Conservation (phyloP, 2,113 vertebrate genomes). For the Petroica traversi region DNA sequence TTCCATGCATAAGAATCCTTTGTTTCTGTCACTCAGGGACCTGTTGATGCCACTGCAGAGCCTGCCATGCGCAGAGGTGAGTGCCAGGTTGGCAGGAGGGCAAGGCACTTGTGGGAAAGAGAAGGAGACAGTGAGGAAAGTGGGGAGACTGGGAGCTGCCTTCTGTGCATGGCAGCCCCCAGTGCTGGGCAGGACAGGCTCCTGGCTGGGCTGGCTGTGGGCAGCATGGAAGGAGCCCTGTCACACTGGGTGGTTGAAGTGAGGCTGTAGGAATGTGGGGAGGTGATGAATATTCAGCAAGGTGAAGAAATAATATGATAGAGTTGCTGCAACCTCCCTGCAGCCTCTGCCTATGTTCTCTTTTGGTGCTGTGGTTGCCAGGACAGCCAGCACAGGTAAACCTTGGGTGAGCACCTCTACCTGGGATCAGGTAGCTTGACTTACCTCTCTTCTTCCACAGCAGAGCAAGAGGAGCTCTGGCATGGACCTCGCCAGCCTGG, state of each 20-base stretch:
- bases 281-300: neutral
- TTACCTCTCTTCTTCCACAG: neutral
- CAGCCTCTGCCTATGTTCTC: neutral
- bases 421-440: neutral
- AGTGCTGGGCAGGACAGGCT: neutral
- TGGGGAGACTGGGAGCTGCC: neutral
- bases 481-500: constrained; percentile 32
- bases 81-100: neutral
- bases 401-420: neutral
- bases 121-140: neutral
- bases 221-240: fast-evolving
- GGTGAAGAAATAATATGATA: neutral
- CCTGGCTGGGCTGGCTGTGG: neutral
- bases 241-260: neutral
- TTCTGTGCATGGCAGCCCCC: neutral
- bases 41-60: constrained; percentile 26
- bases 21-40: constrained; percentile 35
- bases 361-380: neutral
- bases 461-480: constrained; percentile 54
- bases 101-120: neutral
- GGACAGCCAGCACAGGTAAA: neutral
- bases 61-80: neutral
- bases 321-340: neutral
- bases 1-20: neutral
- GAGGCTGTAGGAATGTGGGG: neutral